Evolutionary conservation across 2,888 invertebrate species (phyloP), one percentile per base, ranked within the genome.

Genomic region (Diachrysia chrysitis): DNA sequence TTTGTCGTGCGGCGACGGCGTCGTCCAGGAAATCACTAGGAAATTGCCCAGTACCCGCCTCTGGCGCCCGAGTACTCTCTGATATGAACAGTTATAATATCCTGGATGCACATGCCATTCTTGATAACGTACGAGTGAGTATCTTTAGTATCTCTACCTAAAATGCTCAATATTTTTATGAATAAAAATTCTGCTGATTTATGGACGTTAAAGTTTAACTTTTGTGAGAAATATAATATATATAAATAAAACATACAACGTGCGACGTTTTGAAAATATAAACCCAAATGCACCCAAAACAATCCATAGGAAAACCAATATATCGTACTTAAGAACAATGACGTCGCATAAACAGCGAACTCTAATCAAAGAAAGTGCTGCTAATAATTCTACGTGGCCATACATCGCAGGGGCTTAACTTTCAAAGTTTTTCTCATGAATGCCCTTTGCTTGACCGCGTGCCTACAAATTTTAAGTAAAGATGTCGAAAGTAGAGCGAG

Each of bases 31-130:
- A 91, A 92, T 93, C 89, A 86, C 85, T 75, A 90, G 93, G 93
- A 93, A 93, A 94, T 94, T 94, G 93, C 89, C 84, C 82, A 83
- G 88, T 84, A 84, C 85, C 87, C 84, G 83, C 77, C 74, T 73
- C 68, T 68, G 61, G 62, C 67, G 61, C 65, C 67, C 71, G 67
- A 76, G 51, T 67, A 73, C 58, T 66, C 65, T 35, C 71, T 82
- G 74, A 76, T 82, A 77, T 67, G 69, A 78, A 78, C 80, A 72
- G 73, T 79, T 71, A 80, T 74, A 79, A 79, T 77, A 78, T 78
- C 78, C 71, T 80, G 69, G 19, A 10, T 62, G 66, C 62, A 66
- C 32, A 57, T 66, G 55, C 37, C 64, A 10, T 21, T 21, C 10
- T 19, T 10, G 7, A 12, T 3, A 19, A 19, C 19, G 48, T 19